Evolutionary conservation across 2,888 invertebrate genomes (phyloP).

Genomic region (Tribolium freemani): DNA sequence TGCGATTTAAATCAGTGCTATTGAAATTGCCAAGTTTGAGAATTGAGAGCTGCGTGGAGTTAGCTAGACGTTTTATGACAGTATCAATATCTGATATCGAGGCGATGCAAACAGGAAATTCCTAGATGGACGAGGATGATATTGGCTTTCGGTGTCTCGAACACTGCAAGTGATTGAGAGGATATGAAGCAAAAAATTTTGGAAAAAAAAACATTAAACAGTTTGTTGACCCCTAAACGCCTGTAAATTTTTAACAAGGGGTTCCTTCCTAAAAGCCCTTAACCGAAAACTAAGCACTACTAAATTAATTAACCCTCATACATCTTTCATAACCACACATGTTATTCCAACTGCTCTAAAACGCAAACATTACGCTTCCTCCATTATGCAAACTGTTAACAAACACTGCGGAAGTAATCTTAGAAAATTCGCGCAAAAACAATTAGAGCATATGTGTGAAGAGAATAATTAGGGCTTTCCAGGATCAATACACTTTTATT

Average conservation of each 20-base stretch:
- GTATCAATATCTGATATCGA: not conserved
- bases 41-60: not conserved
- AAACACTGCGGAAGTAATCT: not conserved
- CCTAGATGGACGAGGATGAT: not conserved
- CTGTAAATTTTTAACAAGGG: not conserved
- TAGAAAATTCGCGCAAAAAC: not conserved
- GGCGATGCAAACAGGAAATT: not conserved
- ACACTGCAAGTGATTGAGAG: not conserved
- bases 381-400: slow-evolving; percentile 7
- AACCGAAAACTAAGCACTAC: not conserved
- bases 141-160: not conserved
- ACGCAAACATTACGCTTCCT: slow-evolving; percentile 1
- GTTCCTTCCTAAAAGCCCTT: not conserved
- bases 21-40: not conserved
- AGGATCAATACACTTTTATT: not conserved
- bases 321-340: slow-evolving; percentile 4
- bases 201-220: not conserved
- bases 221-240: not conserved
- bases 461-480: not conserved
- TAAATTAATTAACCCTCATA: not conserved
- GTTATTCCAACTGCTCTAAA: slow-evolving; percentile 4
- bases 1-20: not conserved
- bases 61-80: not conserved
- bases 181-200: not conserved
- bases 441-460: not conserved